Conservation (phyloP, 2,113 vertebrate genomes). For the Toxostoma redivivum region DNA sequence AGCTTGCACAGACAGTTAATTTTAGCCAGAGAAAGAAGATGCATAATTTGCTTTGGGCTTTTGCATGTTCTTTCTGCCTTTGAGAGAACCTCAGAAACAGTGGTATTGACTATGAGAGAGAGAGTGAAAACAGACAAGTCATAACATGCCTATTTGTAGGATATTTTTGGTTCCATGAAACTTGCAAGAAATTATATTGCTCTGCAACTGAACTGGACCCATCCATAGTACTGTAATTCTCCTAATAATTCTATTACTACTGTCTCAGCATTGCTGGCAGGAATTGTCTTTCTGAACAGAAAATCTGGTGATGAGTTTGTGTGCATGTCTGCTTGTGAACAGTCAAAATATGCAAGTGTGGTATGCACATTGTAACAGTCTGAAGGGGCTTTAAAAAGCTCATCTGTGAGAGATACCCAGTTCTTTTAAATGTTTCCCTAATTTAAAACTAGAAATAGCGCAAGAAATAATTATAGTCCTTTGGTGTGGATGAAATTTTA, state of each 20-base stretch:
- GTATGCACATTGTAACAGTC: too few relatives aligned
- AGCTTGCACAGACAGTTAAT: background rate
- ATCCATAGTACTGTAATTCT: background rate
- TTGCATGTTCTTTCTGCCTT: background rate
- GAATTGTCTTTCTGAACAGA: background rate
- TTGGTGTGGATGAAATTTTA: background rate
- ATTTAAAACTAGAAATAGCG: background rate
- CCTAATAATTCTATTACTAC: background rate
- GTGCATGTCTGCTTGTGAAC: background rate
- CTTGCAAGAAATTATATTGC: background rate
- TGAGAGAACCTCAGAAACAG: background rate
- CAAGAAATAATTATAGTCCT: background rate
- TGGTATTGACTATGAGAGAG: background rate
- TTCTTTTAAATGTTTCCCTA: background rate
- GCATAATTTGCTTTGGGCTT: background rate
- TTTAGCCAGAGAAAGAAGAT: background rate
- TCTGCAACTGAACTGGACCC: background rate
- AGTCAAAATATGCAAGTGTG: background rate
- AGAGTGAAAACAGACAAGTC: background rate
- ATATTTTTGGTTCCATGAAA: background rate
- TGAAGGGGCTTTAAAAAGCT: background rate
- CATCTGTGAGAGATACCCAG: background rate
- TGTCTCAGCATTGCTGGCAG: background rate
- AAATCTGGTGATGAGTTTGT: background rate
- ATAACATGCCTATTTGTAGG: background rate